Conservation (phyloP, 2,797 vertebrate genomes). For the Chlorospingus semifuscus region DNA sequence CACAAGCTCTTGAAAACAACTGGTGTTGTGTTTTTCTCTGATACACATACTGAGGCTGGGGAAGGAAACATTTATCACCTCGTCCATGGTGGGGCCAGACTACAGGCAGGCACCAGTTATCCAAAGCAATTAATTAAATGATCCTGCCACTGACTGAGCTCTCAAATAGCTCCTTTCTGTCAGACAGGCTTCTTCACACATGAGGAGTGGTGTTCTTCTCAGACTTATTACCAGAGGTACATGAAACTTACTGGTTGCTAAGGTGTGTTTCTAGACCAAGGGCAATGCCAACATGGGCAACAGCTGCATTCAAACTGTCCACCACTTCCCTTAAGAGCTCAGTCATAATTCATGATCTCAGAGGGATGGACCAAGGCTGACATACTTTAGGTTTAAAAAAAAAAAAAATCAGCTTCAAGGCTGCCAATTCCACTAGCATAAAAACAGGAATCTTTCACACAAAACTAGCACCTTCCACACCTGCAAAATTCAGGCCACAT, state of each 20-base stretch:
- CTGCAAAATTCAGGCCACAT: not conserved
- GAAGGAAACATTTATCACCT: not conserved
- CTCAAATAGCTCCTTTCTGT: not conserved
- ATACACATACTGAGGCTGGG: not conserved
- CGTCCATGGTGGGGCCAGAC: not conserved
- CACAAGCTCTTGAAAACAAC: not conserved
- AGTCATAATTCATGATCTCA: not conserved
- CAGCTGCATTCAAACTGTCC: not conserved
- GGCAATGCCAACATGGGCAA: not conserved
- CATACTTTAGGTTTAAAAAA: not conserved
- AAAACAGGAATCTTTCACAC: rapidly evolving
- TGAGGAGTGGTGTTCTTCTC: not conserved
- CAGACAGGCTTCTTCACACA: not conserved
- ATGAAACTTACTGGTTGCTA: not conserved
- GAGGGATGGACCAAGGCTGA: not conserved
- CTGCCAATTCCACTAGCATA: not conserved
- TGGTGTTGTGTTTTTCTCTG: not conserved
- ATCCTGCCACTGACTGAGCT: not conserved
- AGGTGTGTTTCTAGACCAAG: not conserved
- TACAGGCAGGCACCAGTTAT: not conserved
- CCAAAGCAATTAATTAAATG: not conserved
- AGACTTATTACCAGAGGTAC: not conserved
- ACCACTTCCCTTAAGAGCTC: not conserved
- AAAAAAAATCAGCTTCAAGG: not conserved
- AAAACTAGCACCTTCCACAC: not conserved